A percentile compares a stretch with the other conserved stretches of the same genome.
phyloP scores from a whole-genome alignment of 1,140 invertebrate genomes.

The Leptinotarsa lineolata region DNA sequence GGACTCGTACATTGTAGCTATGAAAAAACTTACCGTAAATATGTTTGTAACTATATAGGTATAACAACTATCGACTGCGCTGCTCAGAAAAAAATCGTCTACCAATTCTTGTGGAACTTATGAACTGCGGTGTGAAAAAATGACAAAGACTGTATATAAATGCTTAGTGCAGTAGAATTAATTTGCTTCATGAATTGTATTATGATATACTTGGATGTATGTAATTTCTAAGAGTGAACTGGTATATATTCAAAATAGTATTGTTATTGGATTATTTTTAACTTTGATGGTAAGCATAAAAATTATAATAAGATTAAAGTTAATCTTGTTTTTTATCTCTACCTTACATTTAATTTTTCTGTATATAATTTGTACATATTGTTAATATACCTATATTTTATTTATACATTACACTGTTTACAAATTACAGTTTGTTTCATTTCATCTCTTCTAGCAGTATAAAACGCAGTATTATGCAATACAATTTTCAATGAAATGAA shows the following conservation, averaged over 20 bases:
- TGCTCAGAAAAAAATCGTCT: constrained; percentile 12
- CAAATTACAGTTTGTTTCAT: not conserved
- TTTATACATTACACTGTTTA: constrained; percentile 6
- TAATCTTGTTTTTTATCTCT: not conserved
- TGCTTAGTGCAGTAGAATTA: not conserved
- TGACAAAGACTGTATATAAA: constrained; percentile 10
- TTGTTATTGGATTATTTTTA: constrained; percentile 13
- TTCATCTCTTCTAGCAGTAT: not conserved
- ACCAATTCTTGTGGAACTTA: constrained; percentile 6
- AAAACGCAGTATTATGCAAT: too few relatives aligned
- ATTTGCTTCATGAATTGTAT: not conserved
- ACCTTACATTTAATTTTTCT: not conserved
- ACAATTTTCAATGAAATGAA: too few relatives aligned
- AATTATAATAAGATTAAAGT: constrained; percentile 12
- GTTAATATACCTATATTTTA: constrained; percentile 18
- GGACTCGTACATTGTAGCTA: constrained; percentile 21
- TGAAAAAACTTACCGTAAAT: constrained; percentile 33
- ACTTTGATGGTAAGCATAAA: not conserved
- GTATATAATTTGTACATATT: constrained; percentile 23
- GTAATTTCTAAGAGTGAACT: constrained; percentile 13
- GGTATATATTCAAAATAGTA: constrained; percentile 8
- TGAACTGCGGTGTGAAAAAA: not conserved
- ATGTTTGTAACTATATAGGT: constrained; percentile 40
- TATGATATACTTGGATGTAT: constrained; percentile 9
- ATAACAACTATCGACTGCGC: constrained; percentile 26